These are phyloP conservation scores for Dendropsophus ebraccatus DNA, from an alignment of 2,113 vertebrate genomes.

Conservation along the genomic window DNA sequence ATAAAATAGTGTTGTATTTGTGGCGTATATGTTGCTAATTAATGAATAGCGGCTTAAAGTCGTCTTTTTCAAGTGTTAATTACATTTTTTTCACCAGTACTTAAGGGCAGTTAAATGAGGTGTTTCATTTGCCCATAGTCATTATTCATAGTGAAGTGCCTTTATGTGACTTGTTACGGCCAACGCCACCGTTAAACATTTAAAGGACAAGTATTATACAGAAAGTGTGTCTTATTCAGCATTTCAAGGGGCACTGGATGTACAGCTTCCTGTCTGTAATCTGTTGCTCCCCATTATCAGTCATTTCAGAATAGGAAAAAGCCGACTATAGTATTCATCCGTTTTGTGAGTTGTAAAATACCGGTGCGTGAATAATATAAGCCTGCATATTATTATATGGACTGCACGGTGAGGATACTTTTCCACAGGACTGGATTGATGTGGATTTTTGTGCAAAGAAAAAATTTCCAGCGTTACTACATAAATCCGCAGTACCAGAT, in stretches of 20 bases:
- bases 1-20: constrained; percentile 40
- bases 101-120: constrained; percentile 59
- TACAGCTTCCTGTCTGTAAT: background rate
- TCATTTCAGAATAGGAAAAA: no score
- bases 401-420: no score
- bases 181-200: constrained; percentile 1
- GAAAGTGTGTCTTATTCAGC: background rate
- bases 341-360: background rate
- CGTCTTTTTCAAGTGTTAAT: constrained; percentile 58
- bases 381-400: no score
- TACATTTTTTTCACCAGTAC: constrained; percentile 52
- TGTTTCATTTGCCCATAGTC: constrained; percentile 61
- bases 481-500: no score
- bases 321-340: background rate
- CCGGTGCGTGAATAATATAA: no score
- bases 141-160: constrained; percentile 56
- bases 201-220: background rate
- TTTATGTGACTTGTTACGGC: constrained; percentile 53
- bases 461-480: no score
- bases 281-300: background rate
- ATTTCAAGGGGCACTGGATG: background rate
- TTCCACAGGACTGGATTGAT: no score
- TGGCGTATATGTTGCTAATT: constrained; percentile 57
- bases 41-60: constrained; percentile 56
- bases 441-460: no score